These are phyloP conservation scores for Centropus bengalensis DNA, from an alignment of 2,113 vertebrate species.

Conservation along the genomic window DNA sequence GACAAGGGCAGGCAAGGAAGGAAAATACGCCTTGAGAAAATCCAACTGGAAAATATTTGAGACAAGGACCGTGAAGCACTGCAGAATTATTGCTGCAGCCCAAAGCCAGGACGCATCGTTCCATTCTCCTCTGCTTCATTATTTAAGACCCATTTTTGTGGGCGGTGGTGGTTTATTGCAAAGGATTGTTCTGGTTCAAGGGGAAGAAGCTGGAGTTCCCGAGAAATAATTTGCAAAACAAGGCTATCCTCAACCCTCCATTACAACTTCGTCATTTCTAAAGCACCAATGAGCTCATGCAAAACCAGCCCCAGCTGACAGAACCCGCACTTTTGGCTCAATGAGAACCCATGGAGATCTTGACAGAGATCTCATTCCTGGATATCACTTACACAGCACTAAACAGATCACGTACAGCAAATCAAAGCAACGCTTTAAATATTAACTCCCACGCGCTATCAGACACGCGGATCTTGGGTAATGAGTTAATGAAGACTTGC, in stretches of 20 bases:
- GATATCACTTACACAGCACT: not conserved
- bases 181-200: conserved; percentile 8
- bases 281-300: not conserved
- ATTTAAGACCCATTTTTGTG: not conserved
- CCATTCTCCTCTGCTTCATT: not conserved
- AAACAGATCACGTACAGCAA: not conserved
- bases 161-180: not conserved
- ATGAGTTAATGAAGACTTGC: not conserved
- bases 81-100: not conserved
- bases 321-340: not conserved
- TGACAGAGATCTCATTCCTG: not conserved
- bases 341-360: not conserved
- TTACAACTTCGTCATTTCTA: not conserved
- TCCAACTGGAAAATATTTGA: not conserved
- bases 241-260: not conserved
- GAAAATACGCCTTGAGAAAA: not conserved
- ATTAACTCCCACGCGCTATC: not conserved
- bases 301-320: not conserved
- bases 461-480: not conserved
- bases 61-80: not conserved
- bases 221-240: not conserved
- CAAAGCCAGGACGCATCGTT: not conserved
- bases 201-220: not conserved
- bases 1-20: not conserved
- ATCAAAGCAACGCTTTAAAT: not conserved